These are phyloP conservation scores for Nomada lathburiana DNA, from an alignment of 2,888 invertebrate species.

Conservation along the genomic window DNA sequence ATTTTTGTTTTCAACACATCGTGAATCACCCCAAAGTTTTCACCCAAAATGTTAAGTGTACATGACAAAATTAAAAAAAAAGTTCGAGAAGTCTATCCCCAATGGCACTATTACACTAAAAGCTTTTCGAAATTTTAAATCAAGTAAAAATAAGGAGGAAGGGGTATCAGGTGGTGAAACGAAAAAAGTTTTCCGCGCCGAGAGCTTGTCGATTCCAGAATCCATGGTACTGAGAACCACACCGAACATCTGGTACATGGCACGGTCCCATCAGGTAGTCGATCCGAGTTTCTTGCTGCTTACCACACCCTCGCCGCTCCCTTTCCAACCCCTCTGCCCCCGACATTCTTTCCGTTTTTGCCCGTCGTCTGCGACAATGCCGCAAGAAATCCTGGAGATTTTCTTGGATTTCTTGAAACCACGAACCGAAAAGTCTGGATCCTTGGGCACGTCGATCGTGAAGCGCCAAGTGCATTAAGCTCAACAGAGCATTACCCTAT, in stretches of 20 bases:
- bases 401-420: constrained; percentile 66
- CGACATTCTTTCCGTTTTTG: constrained; percentile 71
- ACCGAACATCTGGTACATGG: constrained; percentile 70
- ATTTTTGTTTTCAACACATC: too few relatives aligned
- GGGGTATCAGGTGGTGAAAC: constrained; percentile 56
- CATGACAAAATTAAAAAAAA: not conserved
- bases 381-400: constrained; percentile 69
- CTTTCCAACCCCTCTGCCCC: constrained; percentile 16
- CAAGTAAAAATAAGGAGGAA: constrained; percentile 30
- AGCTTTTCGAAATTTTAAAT: constrained; percentile 44
- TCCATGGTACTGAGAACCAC: constrained; percentile 59
- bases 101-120: constrained; percentile 10
- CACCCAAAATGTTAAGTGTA: not conserved
- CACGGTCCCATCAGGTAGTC: constrained; percentile 66
- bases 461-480: constrained; percentile 54
- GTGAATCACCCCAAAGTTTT: too few relatives aligned
- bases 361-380: constrained; percentile 52
- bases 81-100: not conserved
- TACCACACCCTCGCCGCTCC: constrained; percentile 34
- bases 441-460: constrained; percentile 54
- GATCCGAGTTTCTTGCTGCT: constrained; percentile 70
- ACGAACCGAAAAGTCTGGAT: constrained; percentile 60
- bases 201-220: constrained; percentile 66
- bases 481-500: constrained; percentile 3
- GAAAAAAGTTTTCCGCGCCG: constrained; percentile 62